phyloP scores from a whole-genome alignment of 2,113 vertebrate genomes.

The Arvicanthis niloticus region DNA sequence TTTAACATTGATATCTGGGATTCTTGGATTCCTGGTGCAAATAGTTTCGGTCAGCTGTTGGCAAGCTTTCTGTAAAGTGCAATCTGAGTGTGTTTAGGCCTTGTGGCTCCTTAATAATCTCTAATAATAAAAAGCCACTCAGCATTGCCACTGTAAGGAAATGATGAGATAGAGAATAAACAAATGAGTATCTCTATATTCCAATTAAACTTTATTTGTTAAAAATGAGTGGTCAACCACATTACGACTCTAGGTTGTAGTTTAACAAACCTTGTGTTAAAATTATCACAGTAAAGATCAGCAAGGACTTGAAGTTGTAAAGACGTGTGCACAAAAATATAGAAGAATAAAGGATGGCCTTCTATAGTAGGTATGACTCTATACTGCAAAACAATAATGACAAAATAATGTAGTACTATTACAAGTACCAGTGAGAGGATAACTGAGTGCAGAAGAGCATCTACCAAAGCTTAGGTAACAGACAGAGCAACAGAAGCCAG shows the following conservation, averaged over 20 bases:
- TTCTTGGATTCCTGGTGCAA: not conserved
- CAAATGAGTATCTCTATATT: not conserved
- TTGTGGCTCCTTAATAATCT: not conserved
- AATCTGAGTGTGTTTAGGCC: not conserved
- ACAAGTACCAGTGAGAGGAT: not conserved
- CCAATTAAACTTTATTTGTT: constrained; percentile 27
- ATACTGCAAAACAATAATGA: not conserved
- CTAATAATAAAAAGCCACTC: not conserved
- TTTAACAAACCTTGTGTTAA: not conserved
- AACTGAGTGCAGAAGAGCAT: not conserved
- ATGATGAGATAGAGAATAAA: not conserved
- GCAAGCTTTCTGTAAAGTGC: not conserved
- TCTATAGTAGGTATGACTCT: not conserved
- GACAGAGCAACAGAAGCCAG: not conserved
- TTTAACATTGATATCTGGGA: not conserved
- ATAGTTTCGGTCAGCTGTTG: not conserved
- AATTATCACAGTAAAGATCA: not conserved
- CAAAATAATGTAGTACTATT: not conserved
- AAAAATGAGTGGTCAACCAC: not conserved
- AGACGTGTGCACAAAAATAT: not conserved
- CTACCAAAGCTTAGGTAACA: not conserved
- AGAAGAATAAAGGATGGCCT: constrained; percentile 2
- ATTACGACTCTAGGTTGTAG: not conserved
- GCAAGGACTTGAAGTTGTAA: not conserved
- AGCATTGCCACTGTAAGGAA: not conserved